phyloP scores from a whole-genome alignment of 2,113 vertebrate genomes.

The human (Homo sapiens) region GRCh38 chr3:54051501-54052000 shows the following conservation, averaged over 20 bases:
- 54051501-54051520: conserved; percentile 21
- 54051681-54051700: too few relatives aligned
- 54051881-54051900: neutral
- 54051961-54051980: neutral
- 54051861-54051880: neutral
- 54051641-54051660: too few relatives aligned
- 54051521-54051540: neutral
- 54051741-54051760: too few relatives aligned
- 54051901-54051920: neutral
- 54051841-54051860: neutral
- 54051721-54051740: too few relatives aligned
- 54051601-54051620: neutral
- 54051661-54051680: too few relatives aligned
- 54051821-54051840: too few relatives aligned
- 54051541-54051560: neutral
- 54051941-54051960: conserved; percentile 7
- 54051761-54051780: too few relatives aligned
- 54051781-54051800: too few relatives aligned
- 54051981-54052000: neutral
- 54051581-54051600: neutral
- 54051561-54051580: neutral
- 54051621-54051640: too few relatives aligned
- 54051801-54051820: too few relatives aligned
- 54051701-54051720: too few relatives aligned
- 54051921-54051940: neutral